phyloP scores from a whole-genome alignment of 2,113 vertebrate genomes.

The Procavia capensis region DNA sequence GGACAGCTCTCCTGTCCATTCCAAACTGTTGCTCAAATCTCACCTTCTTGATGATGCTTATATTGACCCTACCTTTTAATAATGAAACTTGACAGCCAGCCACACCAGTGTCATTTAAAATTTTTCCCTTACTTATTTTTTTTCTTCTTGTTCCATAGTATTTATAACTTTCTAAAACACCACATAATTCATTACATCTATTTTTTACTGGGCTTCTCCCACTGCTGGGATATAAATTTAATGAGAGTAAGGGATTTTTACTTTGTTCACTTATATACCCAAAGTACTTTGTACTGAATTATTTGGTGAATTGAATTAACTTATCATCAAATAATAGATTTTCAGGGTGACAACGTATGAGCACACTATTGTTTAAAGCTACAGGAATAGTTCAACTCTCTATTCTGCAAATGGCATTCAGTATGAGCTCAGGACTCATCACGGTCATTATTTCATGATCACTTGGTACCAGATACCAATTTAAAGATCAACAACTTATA shows the following conservation, averaged over 20 bases:
- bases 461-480: too few species aligned
- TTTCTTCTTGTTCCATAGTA: constrained; percentile 21
- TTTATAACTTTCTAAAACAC: background rate
- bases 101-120: background rate
- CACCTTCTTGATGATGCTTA: background rate
- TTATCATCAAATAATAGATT: background rate
- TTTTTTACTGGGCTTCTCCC: background rate
- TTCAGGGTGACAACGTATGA: background rate
- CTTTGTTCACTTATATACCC: background rate
- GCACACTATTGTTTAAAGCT: background rate
- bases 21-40: background rate
- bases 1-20: background rate
- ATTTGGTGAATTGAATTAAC: background rate
- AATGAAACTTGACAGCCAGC: background rate
- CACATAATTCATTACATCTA: background rate
- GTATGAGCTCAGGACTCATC: background rate
- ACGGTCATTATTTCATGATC: too few species aligned
- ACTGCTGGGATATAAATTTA: background rate
- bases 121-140: background rate
- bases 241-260: background rate
- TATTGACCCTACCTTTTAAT: background rate
- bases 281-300: background rate
- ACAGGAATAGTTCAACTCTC: background rate
- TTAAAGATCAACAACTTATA: too few species aligned
- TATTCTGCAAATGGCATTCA: background rate